These are phyloP conservation scores for Acanthosepion esculentum DNA, from an alignment of 2,888 invertebrate genomes.

Conservation along the genomic window DNA sequence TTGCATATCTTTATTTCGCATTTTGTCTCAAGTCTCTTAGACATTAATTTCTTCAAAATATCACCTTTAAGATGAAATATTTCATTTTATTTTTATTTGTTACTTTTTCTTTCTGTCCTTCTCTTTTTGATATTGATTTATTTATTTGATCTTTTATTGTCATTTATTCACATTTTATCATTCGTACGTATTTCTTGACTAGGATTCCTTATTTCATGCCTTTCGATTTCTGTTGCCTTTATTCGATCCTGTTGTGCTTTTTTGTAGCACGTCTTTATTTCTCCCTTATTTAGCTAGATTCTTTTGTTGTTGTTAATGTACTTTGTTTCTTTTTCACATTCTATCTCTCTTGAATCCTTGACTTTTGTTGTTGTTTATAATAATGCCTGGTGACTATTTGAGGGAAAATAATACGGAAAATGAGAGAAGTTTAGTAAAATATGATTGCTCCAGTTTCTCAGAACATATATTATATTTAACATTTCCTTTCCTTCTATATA, in stretches of 20 bases:
- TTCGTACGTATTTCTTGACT: too few relatives aligned
- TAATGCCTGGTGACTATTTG: too few relatives aligned
- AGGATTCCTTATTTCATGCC: accelerated
- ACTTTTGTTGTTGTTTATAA: accelerated
- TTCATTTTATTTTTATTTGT: not conserved
- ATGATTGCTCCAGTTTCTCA: too few relatives aligned
- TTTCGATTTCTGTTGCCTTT: not conserved
- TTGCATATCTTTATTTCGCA: too few relatives aligned
- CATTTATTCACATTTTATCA: not conserved
- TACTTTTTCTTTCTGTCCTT: not conserved
- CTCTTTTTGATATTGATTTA: too few relatives aligned
- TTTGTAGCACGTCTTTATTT: not conserved
- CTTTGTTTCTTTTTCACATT: not conserved
- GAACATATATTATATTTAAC: too few relatives aligned
- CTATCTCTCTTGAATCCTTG: accelerated
- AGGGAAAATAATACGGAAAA: too few relatives aligned
- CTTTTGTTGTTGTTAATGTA: not conserved
- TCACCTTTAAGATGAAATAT: not conserved
- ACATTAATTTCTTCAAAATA: too few relatives aligned
- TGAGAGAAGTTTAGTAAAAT: too few relatives aligned
- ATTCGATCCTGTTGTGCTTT: accelerated
- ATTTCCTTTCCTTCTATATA: too few relatives aligned
- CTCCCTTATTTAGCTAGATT: not conserved
- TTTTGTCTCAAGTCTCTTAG: too few relatives aligned
- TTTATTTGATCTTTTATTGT: too few relatives aligned